A percentile compares a stretch with the other conserved stretches of the same genome.
Evolutionary conservation across 2,888 invertebrate genomes (phyloP).

Genomic region (Pterostichus madidus): DNA sequence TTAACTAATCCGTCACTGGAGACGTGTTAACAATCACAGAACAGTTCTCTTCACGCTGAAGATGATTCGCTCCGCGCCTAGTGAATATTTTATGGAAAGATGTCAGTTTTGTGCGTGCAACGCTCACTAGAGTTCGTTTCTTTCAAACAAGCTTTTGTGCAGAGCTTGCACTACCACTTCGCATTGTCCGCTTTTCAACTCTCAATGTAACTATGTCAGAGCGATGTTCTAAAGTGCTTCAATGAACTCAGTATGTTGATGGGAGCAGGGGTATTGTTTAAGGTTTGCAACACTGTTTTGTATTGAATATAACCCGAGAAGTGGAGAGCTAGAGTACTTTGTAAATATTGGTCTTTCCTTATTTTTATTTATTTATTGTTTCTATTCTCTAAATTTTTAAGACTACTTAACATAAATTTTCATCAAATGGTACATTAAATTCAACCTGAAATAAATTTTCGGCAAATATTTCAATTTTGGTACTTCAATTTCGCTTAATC

Average conservation of each 20-base stretch:
- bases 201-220: constrained; percentile 4
- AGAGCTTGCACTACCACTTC: background rate
- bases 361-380: no score
- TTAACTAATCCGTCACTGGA: constrained; percentile 29
- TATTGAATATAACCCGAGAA: no score
- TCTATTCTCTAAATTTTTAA: no score
- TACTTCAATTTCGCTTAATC: no score
- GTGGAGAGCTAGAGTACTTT: no score
- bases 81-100: constrained; percentile 27
- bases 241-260: constrained; percentile 5
- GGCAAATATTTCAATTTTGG: no score
- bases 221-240: constrained; percentile 1
- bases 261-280: background rate
- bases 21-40: constrained; percentile 31
- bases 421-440: no score
- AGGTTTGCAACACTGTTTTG: background rate
- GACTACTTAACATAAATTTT: no score
- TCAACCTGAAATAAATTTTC: no score
- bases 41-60: constrained; percentile 6
- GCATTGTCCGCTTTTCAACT: constrained; percentile 8
- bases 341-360: no score
- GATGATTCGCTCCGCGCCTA: background rate
- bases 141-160: constrained; percentile 14
- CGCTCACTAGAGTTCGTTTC: background rate
- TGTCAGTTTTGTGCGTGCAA: constrained; percentile 13